Conservation (phyloP, 2,113 vertebrate genomes). For the Bambusicola thoracicus region DNA sequence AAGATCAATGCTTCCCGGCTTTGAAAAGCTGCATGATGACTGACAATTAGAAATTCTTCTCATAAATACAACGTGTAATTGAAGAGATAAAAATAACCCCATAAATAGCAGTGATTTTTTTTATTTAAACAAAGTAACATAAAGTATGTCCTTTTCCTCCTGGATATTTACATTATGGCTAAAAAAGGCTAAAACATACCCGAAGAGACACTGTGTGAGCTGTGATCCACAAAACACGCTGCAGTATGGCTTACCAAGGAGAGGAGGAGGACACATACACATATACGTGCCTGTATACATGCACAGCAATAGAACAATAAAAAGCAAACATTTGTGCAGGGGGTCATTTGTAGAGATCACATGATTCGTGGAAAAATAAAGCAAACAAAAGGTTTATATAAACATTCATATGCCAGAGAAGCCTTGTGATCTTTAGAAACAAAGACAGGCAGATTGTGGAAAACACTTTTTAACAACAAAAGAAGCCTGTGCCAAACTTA, state of each 20-base stretch:
- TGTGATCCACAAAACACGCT: neutral
- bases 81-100: constrained; percentile 29
- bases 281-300: neutral
- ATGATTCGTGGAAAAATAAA: neutral
- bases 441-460: neutral
- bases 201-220: neutral
- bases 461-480: neutral
- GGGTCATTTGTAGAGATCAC: neutral
- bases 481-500: neutral
- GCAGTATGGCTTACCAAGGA: rapidly evolving
- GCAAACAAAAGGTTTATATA: neutral
- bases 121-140: neutral
- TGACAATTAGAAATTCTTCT: neutral
- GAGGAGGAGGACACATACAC: neutral
- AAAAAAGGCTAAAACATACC: neutral
- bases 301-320: neutral
- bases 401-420: neutral
- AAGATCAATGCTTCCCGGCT: neutral
- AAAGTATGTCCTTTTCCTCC: neutral
- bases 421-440: neutral
- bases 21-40: neutral
- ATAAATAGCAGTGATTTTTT: neutral
- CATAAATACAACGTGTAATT: neutral
- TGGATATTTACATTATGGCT: neutral
- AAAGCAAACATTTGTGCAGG: neutral